A percentile compares a stretch with the other conserved stretches of the same genome.
These are phyloP conservation scores for Coenonympha arcania DNA, from an alignment of 2,888 invertebrate genomes.

Conservation along the genomic window DNA sequence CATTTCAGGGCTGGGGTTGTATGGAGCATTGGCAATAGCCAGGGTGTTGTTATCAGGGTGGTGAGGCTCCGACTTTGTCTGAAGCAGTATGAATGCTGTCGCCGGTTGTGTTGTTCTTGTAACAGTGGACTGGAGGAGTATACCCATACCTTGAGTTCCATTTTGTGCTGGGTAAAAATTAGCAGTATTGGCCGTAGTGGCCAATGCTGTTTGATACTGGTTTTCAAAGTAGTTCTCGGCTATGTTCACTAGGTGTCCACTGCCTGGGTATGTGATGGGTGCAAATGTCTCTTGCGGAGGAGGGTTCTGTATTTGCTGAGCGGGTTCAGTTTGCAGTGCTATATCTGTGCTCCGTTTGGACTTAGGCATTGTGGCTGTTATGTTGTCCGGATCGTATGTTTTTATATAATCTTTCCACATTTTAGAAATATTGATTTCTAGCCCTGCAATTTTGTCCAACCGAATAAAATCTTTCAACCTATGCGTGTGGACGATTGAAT, in stretches of 20 bases:
- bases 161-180: slow-evolving; percentile 66
- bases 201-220: slow-evolving; percentile 59
- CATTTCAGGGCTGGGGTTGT: slow-evolving; percentile 39
- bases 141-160: slow-evolving; percentile 61
- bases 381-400: slow-evolving; percentile 69
- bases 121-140: slow-evolving; percentile 57
- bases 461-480: slow-evolving; percentile 69
- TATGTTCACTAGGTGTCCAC: slow-evolving; percentile 65
- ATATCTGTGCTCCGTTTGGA: slow-evolving; percentile 59
- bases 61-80: slow-evolving; percentile 58
- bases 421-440: slow-evolving; percentile 74
- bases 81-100: slow-evolving; percentile 61
- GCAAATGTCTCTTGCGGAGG: slow-evolving; percentile 51
- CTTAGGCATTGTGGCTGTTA: slow-evolving; percentile 65
- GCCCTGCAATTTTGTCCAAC: slow-evolving; percentile 70
- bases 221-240: slow-evolving; percentile 71
- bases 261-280: slow-evolving; percentile 60
- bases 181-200: slow-evolving; percentile 46
- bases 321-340: slow-evolving; percentile 38
- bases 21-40: slow-evolving; percentile 44
- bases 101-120: slow-evolving; percentile 54
- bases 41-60: slow-evolving; percentile 41
- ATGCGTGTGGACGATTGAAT: slow-evolving; percentile 70
- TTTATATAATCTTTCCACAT: slow-evolving; percentile 76
- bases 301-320: slow-evolving; percentile 35